Conservation (phyloP, 2,113 vertebrate genomes). For the Gymnocephalus cernua region DNA sequence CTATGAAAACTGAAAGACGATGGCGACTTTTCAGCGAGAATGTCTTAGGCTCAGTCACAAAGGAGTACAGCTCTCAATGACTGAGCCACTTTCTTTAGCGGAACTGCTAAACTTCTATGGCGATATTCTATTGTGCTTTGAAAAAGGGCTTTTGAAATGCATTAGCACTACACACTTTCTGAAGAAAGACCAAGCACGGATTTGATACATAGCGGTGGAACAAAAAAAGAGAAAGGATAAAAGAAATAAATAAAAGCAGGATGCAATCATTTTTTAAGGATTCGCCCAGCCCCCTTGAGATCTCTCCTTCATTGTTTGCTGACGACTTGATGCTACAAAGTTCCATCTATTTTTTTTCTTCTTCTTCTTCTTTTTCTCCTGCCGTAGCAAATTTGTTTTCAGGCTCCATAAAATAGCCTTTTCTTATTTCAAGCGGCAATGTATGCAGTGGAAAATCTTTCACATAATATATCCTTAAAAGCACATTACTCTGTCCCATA, state of each 20-base stretch:
- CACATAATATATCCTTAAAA: conserved; percentile 89
- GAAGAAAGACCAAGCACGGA: conserved; percentile 83
- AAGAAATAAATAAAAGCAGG: conserved; percentile 75
- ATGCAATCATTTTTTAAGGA: conserved; percentile 75
- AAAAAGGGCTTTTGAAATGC: conserved; percentile 83
- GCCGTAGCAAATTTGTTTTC: conserved; percentile 84
- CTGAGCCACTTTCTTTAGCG: conserved; percentile 78
- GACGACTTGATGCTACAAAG: conserved; percentile 83
- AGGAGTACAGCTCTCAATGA: conserved; percentile 64
- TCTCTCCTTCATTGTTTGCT: conserved; percentile 78
- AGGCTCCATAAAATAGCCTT: conserved; percentile 86
- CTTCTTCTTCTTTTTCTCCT: conserved; percentile 74
- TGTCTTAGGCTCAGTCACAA: conserved; percentile 70
- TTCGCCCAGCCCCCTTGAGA: conserved; percentile 70
- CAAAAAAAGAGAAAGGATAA: conserved; percentile 42
- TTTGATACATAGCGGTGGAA: conserved; percentile 79
- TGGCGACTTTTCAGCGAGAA: conserved; percentile 58
- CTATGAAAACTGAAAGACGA: conserved; percentile 65
- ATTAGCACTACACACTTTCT: conserved; percentile 81
- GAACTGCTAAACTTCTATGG: conserved; percentile 81
- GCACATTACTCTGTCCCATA: conserved; percentile 86
- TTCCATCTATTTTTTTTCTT: conserved; percentile 75
- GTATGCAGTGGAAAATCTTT: conserved; percentile 85
- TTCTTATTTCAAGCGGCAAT: conserved; percentile 83
- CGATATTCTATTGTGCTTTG: conserved; percentile 81